Evolutionary conservation across 2,797 vertebrate genomes (phyloP).

Genomic region (Smutsia temminckii): DNA sequence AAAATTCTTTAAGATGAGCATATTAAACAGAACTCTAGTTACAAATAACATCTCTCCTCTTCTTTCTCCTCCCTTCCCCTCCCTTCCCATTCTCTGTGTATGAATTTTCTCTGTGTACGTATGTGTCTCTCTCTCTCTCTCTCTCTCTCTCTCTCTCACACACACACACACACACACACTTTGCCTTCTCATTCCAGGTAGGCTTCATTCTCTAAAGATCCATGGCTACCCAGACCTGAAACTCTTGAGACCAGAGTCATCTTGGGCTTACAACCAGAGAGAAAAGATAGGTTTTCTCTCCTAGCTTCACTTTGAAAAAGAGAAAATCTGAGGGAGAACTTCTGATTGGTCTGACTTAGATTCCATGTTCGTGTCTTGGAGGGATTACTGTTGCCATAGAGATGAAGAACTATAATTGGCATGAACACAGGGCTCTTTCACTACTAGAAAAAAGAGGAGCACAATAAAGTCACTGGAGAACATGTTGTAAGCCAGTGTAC

Average conservation of each 20-base stretch:
- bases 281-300: background rate
- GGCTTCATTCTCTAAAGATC: background rate
- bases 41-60: background rate
- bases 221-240: background rate
- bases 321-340: background rate
- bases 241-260: background rate
- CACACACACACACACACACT: background rate
- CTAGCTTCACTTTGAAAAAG: background rate
- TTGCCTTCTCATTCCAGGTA: background rate
- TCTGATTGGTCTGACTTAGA: background rate
- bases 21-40: background rate
- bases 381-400: background rate
- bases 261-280: background rate
- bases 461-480: background rate
- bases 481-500: background rate
- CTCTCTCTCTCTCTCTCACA: background rate
- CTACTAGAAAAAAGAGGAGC: background rate
- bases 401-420: background rate
- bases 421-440: background rate
- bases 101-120: background rate
- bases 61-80: background rate
- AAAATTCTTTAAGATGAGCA: background rate
- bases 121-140: background rate
- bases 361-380: background rate
- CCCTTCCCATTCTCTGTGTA: background rate